Evolutionary conservation across 2,888 invertebrate species (phyloP), one percentile per base, ranked within the genome.

Genomic region (Acleris literana): DNA sequence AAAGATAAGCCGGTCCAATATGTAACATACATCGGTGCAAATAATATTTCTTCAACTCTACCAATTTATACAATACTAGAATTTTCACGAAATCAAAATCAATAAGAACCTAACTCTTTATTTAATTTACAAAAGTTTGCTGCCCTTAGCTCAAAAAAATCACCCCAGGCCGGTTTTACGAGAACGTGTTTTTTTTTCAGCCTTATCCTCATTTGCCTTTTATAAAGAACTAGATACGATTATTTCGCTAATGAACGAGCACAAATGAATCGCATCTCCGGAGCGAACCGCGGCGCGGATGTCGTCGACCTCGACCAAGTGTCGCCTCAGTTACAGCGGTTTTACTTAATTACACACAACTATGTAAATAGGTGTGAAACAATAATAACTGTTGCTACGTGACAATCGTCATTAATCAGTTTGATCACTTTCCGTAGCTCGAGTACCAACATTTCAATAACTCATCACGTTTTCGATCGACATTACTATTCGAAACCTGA

Each of bases 221-320:
- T 13, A 39, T 39, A 39, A 39, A 39, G 0, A 48, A 9, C 17
- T 17, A 16, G 3, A 5, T 18, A 54, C 20, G 11, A 16, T 46
- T 4, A 17, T 25, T 57, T 22, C 25, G 16, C 17, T n/a, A 25
- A 22, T n/a, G n/a, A 43, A 25, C 44, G 43, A 17, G 44, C 11
- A 20, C 43, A 43, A 39, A 46, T 58, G 33, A 51, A 49, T 39
- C 20, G 58, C 59, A 51, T 60, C 60, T 51, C 39, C 48, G n/a
- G 52, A 53, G 59, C 25, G 20, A 9, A 33, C n/a, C 43, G 60
- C 51, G 49, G 51, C 43, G 60, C 51, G 49, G 51, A 65, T 61
- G 60, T 52, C 60, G 60, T 25, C 60, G 65, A 56, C 65, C 65
- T 56, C 60, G 65, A 65, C 65, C 25, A 60, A 48, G 22, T 16